Conservation (phyloP, 1,140 invertebrate genomes). For the Drosophila mojavensis region DNA sequence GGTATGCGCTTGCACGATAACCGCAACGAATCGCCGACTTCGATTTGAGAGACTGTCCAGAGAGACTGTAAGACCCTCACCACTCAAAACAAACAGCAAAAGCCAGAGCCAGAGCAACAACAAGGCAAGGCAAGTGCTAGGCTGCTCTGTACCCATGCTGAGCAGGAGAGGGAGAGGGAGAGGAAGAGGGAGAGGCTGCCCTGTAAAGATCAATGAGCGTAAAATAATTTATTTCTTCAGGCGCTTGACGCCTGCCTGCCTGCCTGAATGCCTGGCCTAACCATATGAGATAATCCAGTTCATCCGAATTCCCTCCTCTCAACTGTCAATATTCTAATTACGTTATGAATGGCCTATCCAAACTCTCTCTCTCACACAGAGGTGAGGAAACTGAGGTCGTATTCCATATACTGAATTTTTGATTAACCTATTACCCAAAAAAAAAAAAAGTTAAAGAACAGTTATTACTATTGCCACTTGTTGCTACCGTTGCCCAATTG, state of each 20-base stretch:
- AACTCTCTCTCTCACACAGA: not conserved
- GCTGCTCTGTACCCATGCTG: not conserved
- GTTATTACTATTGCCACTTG: conserved; percentile 24
- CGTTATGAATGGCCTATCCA: not conserved
- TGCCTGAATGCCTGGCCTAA: not conserved
- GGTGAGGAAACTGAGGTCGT: too few relatives aligned
- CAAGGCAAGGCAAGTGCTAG: conserved; percentile 22
- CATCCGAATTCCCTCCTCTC: not conserved
- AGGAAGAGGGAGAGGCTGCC: not conserved
- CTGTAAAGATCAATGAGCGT: conserved; percentile 15
- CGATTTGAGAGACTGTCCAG: not conserved
- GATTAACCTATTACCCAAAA: conserved; percentile 3
- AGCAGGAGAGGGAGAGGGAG: not conserved
- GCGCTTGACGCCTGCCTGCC: conserved; percentile 1
- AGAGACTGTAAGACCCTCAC: not conserved
- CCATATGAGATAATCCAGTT: conserved; percentile 11
- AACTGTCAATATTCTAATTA: not conserved
- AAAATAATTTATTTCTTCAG: conserved; percentile 6
- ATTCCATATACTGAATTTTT: not conserved
- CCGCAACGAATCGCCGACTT: conserved; percentile 58
- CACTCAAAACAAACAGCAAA: conserved; percentile 2
- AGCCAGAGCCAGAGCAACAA: conserved; percentile 3
- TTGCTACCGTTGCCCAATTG: conserved; percentile 44
- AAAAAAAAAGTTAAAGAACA: conserved; percentile 1
- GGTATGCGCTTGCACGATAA: conserved; percentile 69